These are phyloP conservation scores for Parnassius mnemosyne DNA, from an alignment of 2,888 invertebrate genomes.

Conservation along the genomic window DNA sequence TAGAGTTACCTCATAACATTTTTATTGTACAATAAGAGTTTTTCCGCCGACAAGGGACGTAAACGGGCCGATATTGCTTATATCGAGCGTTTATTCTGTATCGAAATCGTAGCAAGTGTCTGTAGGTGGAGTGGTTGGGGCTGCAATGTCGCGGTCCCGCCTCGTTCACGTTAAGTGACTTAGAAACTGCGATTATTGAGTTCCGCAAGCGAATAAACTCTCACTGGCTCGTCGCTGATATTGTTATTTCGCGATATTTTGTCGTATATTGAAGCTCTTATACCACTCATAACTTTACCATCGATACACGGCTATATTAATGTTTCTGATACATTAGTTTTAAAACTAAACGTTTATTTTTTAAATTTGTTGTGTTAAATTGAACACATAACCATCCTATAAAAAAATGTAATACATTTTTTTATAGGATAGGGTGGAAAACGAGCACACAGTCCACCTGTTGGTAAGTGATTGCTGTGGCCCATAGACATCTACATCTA, in stretches of 20 bases:
- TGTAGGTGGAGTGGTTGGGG: conserved; percentile 19
- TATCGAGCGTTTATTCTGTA: conserved; percentile 53
- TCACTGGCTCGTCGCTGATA: conserved; percentile 26
- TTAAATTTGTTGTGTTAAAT: too few relatives aligned
- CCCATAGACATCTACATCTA: too few relatives aligned
- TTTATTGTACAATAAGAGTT: conserved; percentile 76
- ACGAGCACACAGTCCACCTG: too few relatives aligned
- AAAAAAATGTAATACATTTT: too few relatives aligned
- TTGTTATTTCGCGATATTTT: conserved; percentile 35
- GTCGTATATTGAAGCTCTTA: conserved; percentile 15
- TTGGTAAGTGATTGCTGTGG: too few relatives aligned
- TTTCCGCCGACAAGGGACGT: conserved; percentile 55
- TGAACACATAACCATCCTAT: too few relatives aligned
- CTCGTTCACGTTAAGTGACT: conserved; percentile 55
- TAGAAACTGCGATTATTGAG: conserved; percentile 59
- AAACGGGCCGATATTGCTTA: conserved; percentile 65
- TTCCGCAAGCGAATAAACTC: conserved; percentile 39
- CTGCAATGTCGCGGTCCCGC: conserved; percentile 25
- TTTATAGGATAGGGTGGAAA: too few relatives aligned
- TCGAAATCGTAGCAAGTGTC: conserved; percentile 25
- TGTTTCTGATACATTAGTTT: conserved; percentile 8
- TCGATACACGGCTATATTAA: conserved; percentile 1
- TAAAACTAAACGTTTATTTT: background rate
- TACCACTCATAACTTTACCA: conserved; percentile 18
- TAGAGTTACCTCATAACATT: conserved; percentile 77